A percentile compares a stretch with the other conserved stretches of the same genome.
Conservation (phyloP, 2,888 invertebrate genomes). For the Sisyra nigra region DNA sequence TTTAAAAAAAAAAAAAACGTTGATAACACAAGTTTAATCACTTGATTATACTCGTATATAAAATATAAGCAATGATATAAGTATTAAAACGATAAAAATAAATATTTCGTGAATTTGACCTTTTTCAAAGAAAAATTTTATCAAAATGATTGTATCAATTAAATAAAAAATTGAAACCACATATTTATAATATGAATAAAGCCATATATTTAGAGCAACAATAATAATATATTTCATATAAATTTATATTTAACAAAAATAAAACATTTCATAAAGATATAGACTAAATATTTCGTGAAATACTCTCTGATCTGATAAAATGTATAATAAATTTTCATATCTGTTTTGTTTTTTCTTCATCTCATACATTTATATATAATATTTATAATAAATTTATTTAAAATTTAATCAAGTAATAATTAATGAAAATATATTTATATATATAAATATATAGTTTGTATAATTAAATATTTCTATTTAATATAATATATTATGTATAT, state of each 20-base stretch:
- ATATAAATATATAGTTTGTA: slow-evolving; percentile 12
- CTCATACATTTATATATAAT: slow-evolving; percentile 15
- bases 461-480: slow-evolving; percentile 13
- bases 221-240: slow-evolving; percentile 10
- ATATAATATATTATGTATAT: slow-evolving; percentile 7
- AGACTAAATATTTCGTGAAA: slow-evolving; percentile 10
- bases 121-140: no score
- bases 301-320: slow-evolving; percentile 4
- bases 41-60: no score
- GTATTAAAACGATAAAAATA: no score
- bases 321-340: slow-evolving; percentile 2
- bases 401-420: no score
- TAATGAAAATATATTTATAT: slow-evolving; percentile 1
- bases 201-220: slow-evolving; percentile 9
- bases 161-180: neutral
- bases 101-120: no score
- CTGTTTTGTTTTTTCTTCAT: slow-evolving; percentile 1
- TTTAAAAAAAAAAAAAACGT: no score
- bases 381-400: slow-evolving; percentile 14
- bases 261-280: slow-evolving; percentile 10
- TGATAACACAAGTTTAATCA: no score
- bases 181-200: slow-evolving; percentile 2
- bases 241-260: slow-evolving; percentile 10
- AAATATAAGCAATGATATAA: no score
- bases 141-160: no score